These are phyloP conservation scores for Nematolebias whitei DNA, from an alignment of 2,113 vertebrate genomes.

Conservation along the genomic window DNA sequence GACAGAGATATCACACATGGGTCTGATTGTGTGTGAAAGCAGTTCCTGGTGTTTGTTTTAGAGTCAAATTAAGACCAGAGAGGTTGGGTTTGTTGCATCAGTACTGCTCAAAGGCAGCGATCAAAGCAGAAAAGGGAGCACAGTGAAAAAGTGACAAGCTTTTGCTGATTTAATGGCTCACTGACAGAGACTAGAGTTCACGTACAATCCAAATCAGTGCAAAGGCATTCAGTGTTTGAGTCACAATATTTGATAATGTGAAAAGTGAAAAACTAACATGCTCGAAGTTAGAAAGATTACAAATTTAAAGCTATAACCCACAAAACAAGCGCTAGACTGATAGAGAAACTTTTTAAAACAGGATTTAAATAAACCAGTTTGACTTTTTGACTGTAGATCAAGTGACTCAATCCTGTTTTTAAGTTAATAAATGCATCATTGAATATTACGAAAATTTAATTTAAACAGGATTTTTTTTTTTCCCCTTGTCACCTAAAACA, in stretches of 20 bases:
- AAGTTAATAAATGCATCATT: no score
- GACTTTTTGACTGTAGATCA: no score
- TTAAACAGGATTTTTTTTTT: no score
- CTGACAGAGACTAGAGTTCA: rapidly evolving
- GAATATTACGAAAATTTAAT: no score
- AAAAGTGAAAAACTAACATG: no score
- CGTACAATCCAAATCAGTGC: neutral
- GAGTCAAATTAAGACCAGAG: slow-evolving; percentile 10
- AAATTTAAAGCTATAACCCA: no score
- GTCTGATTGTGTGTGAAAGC: slow-evolving; percentile 18
- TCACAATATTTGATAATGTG: neutral
- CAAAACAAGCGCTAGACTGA: no score
- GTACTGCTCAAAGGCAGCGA: neutral
- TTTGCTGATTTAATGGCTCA: slow-evolving; percentile 9
- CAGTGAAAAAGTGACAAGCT: neutral
- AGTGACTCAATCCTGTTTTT: no score
- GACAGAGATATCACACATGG: slow-evolving; percentile 39
- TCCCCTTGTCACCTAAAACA: no score
- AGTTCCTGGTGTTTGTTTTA: slow-evolving; percentile 17
- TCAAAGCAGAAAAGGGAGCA: neutral
- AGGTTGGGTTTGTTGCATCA: slow-evolving; percentile 11
- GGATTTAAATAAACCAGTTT: no score
- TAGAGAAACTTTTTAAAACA: no score
- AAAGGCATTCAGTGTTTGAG: neutral
- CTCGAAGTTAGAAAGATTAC: no score